phyloP scores from a whole-genome alignment of 1,140 invertebrate genomes.

The Euwallacea fornicatus region DNA sequence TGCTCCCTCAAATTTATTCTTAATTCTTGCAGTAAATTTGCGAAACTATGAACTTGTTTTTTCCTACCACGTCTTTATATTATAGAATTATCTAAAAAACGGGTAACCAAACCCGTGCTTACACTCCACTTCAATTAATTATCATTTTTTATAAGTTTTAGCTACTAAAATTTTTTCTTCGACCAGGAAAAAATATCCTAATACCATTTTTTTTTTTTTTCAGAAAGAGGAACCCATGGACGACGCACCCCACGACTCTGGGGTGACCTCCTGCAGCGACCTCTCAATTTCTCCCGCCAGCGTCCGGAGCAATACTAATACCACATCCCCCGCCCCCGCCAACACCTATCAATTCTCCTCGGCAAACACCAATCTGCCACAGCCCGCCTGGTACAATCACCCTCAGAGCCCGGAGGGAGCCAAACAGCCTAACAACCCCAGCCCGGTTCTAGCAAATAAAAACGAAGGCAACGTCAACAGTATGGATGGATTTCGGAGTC shows the following conservation, averaged over 20 bases:
- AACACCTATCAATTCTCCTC: background rate
- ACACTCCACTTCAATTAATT: no score
- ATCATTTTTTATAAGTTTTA: background rate
- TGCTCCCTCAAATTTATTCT: no score
- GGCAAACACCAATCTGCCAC: background rate
- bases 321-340: background rate
- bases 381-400: background rate
- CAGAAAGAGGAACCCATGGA: conserved; percentile 54
- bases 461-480: conserved; percentile 50
- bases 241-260: conserved; percentile 49
- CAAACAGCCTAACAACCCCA: conserved; percentile 44
- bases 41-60: no score
- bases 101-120: no score
- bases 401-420: background rate
- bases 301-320: conserved; percentile 39
- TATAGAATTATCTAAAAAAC: no score
- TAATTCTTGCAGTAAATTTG: no score
- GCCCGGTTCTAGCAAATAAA: background rate
- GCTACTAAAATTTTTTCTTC: background rate
- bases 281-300: conserved; percentile 49
- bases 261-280: conserved; percentile 49
- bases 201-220: conserved; percentile 39
- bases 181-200: conserved; percentile 18
- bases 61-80: no score
- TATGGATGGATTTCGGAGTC: conserved; percentile 66